phyloP scores from a whole-genome alignment of 2,888 invertebrate species.

The Agrypnus murinus region DNA sequence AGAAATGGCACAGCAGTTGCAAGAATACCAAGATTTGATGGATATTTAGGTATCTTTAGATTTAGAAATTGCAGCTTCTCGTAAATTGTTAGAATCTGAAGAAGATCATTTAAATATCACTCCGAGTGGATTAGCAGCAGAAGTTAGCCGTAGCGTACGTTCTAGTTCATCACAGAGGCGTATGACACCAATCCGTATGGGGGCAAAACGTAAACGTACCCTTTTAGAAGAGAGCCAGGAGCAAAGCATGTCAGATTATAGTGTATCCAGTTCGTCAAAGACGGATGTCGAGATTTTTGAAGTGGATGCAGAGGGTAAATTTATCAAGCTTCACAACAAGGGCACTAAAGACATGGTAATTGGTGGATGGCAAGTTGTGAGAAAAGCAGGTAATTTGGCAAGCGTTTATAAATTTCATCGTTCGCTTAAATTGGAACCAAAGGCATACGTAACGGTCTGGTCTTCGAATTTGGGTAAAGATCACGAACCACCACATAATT shows the following conservation, averaged over 20 bases:
- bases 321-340: slow-evolving; percentile 90
- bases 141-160: slow-evolving; percentile 36
- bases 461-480: slow-evolving; percentile 88
- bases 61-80: slow-evolving; percentile 77
- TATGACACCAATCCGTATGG: slow-evolving; percentile 67
- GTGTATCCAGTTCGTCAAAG: slow-evolving; percentile 82
- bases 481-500: slow-evolving; percentile 90
- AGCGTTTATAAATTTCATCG: slow-evolving; percentile 95
- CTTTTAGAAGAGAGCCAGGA: slow-evolving; percentile 80
- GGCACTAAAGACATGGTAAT: slow-evolving; percentile 82
- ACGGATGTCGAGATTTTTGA: slow-evolving; percentile 90
- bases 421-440: slow-evolving; percentile 86
- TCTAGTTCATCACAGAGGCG: slow-evolving; percentile 70
- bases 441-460: slow-evolving; percentile 89
- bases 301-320: slow-evolving; percentile 90
- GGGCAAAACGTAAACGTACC: slow-evolving; percentile 76
- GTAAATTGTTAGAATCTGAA: slow-evolving; percentile 89
- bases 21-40: slow-evolving; percentile 97
- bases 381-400: slow-evolving; percentile 87
- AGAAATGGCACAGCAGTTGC: slow-evolving; percentile 90
- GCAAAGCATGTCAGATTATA: slow-evolving; percentile 81
- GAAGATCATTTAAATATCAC: slow-evolving; percentile 82
- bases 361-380: slow-evolving; percentile 89
- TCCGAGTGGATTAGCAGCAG: slow-evolving; percentile 68
- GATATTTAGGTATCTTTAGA: slow-evolving; percentile 86